Base-by-base conservation (phyloP, 1,140 invertebrate species). In the Phthorimaea operculella region DNA sequence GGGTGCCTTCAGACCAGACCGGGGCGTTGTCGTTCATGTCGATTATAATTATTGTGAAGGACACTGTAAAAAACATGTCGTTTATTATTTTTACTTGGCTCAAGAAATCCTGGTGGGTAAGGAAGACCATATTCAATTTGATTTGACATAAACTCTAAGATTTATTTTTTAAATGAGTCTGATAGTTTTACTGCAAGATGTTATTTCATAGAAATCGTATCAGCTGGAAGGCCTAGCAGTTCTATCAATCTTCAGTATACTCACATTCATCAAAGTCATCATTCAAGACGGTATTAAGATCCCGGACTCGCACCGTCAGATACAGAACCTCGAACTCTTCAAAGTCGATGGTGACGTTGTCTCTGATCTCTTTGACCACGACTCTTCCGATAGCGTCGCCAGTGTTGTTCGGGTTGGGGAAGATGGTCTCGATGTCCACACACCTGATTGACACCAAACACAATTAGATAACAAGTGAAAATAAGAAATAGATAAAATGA, bases 11-110 rank as follows among this genome's bases (percentile, higher is more conserved):
- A 0, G 60, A 67, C 79, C 87, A 88, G 45, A 81, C 51, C 12
- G 87, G 88, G 33, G 66, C 17, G 70, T 88, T 88, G 68, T 89
- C 88, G 58, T 89, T 88, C 65, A 87, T 76, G 62, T 89, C 78
- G 5, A 86, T 76, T 42, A 86, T 85, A 8, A 74, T 82, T 11
- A 89, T 74, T 0, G 82, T 78, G 50, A 88, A 71, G 7, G 72
- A 78, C 48, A 77, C 87, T 88, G 68, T 44, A 79, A 83, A 21
- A 49, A 59, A 36, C 47, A 45, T 54, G 16, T 49, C 33, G 11
- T n/a, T n/a, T n/a, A n/a, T n/a, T n/a, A n/a, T n/a, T n/a, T n/a
- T n/a, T n/a, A n/a, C n/a, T n/a, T n/a, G n/a, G n/a, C n/a, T n/a
- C n/a, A n/a, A n/a, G n/a, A n/a, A n/a, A n/a, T n/a, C n/a, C n/a